phyloP scores from a whole-genome alignment of 2,888 invertebrate genomes.

The Dichetophora obliterata region DNA sequence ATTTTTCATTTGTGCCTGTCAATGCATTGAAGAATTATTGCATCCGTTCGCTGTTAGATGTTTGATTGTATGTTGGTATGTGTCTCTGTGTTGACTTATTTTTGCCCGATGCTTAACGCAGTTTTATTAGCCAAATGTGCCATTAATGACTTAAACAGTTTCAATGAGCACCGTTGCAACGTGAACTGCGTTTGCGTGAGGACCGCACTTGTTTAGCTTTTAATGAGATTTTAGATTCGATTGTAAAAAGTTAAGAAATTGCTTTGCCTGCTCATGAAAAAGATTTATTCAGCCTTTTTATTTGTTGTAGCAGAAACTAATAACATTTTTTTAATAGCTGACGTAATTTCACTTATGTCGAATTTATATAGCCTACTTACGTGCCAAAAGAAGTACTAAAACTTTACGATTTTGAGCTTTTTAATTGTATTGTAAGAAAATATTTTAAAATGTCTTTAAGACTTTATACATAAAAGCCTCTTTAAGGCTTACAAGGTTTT shows the following conservation, averaged over 20 bases:
- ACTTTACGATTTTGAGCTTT: no score
- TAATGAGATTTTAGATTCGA: slow-evolving; percentile 1
- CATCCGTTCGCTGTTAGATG: slow-evolving; percentile 32
- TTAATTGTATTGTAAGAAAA: no score
- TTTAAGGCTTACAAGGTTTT: no score
- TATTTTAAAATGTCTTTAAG: no score
- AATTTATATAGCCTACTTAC: no score
- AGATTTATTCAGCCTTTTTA: no score
- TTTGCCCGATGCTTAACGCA: neutral
- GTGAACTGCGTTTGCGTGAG: neutral
- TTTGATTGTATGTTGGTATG: neutral
- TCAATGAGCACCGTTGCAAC: neutral
- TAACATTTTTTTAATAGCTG: no score
- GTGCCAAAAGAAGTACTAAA: no score
- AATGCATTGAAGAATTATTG: slow-evolving; percentile 36
- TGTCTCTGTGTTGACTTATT: neutral
- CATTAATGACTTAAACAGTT: slow-evolving; percentile 2
- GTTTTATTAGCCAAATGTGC: slow-evolving; percentile 14
- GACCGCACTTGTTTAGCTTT: neutral
- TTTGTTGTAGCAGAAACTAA: no score
- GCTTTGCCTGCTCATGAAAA: no score
- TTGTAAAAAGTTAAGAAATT: neutral
- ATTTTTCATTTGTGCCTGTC: slow-evolving; percentile 35
- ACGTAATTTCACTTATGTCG: no score
- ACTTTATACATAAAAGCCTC: no score